Conservation (phyloP, 2,113 vertebrate genomes). For the Centropristis striata region DNA sequence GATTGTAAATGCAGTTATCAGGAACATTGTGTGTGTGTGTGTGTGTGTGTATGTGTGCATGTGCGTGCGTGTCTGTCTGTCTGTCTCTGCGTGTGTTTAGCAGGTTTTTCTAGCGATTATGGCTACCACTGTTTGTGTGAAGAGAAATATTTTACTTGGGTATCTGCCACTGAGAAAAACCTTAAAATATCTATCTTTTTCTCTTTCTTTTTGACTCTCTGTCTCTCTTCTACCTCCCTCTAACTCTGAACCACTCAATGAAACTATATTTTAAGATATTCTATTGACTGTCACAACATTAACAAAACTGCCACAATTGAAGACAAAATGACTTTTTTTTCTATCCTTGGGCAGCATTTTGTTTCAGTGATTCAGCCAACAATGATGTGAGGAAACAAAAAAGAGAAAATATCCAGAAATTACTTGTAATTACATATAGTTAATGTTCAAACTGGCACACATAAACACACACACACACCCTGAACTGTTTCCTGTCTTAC, state of each 20-base stretch:
- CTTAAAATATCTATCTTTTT: conserved; percentile 14
- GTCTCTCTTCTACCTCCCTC: conserved; percentile 1
- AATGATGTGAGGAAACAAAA: neutral
- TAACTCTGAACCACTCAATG: neutral
- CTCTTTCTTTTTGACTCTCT: neutral
- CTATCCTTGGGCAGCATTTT: neutral
- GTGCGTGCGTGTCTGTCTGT: conserved; percentile 20
- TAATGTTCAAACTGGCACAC: neutral
- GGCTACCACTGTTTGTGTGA: conserved; percentile 5
- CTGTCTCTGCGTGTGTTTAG: conserved; percentile 15
- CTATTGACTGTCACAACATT: conserved; percentile 10
- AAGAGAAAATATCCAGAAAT: neutral
- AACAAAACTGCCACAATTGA: neutral
- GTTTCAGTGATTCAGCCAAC: neutral
- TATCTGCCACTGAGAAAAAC: conserved; percentile 26
- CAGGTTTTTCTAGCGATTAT: conserved; percentile 10
- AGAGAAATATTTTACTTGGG: conserved; percentile 49
- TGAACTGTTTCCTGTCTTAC: conserved; percentile 33
- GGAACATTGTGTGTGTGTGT: neutral
- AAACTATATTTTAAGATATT: conserved; percentile 4
- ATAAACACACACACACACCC: neutral
- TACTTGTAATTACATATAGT: neutral
- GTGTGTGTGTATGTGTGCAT: conserved; percentile 11
- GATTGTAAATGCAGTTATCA: conserved; percentile 37
- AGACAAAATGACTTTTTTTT: neutral